Conservation (phyloP, 2,797 vertebrate genomes). For the Fistularia tabacaria region DNA sequence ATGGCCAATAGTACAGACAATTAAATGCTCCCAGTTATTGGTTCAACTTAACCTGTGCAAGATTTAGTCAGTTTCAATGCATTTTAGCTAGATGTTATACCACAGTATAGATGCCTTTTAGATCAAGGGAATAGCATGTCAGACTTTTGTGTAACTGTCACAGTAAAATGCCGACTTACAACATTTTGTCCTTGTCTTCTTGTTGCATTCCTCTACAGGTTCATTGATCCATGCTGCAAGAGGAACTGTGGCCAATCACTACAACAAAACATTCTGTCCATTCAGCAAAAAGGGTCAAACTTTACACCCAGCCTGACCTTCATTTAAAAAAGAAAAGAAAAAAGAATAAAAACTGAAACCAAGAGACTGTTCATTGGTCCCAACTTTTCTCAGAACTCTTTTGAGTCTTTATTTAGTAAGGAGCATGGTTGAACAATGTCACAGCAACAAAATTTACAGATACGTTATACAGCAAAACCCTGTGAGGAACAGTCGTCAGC, state of each 20-base stretch:
- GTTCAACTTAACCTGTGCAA: too few species aligned
- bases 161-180: too few species aligned
- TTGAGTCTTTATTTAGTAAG: slow-evolving; percentile 31
- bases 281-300: slow-evolving; percentile 54
- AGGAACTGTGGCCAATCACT: slow-evolving; percentile 60
- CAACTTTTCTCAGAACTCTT: slow-evolving; percentile 35
- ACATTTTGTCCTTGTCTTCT: slow-evolving; percentile 6
- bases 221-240: slow-evolving; percentile 54
- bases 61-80: too few species aligned
- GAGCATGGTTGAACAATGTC: too few species aligned
- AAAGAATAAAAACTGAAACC: neutral
- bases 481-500: slow-evolving; percentile 17
- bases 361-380: slow-evolving; percentile 5
- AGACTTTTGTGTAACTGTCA: too few species aligned
- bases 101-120: too few species aligned
- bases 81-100: too few species aligned
- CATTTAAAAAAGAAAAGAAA: slow-evolving; percentile 9
- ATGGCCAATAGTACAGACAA: too few species aligned
- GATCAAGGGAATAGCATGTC: too few species aligned
- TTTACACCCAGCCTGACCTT: slow-evolving; percentile 30
- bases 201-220: slow-evolving; percentile 53
- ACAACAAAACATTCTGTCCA: slow-evolving; percentile 60
- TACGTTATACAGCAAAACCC: slow-evolving; percentile 30
- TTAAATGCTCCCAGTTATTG: too few species aligned
- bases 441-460: slow-evolving; percentile 25